phyloP scores from a whole-genome alignment of 2,888 invertebrate genomes.

The Amphipyra berbera region DNA sequence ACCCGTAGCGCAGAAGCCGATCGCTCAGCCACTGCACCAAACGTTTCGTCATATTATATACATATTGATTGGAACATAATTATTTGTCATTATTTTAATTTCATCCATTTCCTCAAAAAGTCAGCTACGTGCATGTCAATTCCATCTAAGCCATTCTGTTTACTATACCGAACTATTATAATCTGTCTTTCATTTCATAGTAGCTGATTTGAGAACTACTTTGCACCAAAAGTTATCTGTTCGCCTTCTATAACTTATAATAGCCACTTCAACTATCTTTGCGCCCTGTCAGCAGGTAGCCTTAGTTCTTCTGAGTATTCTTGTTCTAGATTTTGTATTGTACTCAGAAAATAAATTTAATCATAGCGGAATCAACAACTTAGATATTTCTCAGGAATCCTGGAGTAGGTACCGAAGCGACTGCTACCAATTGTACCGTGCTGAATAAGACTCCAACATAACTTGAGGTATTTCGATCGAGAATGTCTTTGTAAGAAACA shows the following conservation, averaged over 20 bases:
- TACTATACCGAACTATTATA: too few relatives aligned
- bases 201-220: slow-evolving; percentile 1
- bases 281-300: neutral
- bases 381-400: slow-evolving; percentile 12
- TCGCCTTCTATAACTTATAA: slow-evolving; percentile 22
- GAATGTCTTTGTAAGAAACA: slow-evolving; percentile 32
- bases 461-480: slow-evolving; percentile 19
- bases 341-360: too few relatives aligned
- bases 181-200: too few relatives aligned
- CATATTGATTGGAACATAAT: neutral
- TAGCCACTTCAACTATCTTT: slow-evolving; percentile 21
- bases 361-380: neutral
- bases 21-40: too few relatives aligned
- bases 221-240: slow-evolving; percentile 4
- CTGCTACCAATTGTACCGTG: slow-evolving; percentile 10
- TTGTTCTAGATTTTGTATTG: too few relatives aligned
- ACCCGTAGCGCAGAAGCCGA: too few relatives aligned
- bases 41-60: too few relatives aligned
- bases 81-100: too few relatives aligned
- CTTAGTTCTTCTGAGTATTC: too few relatives aligned
- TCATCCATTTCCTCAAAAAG: too few relatives aligned
- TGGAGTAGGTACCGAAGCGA: neutral
- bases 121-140: too few relatives aligned
- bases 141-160: too few relatives aligned
- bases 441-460: slow-evolving; percentile 23